Percentiles rank a stretch among this genome's conserved stretches.
Evolutionary conservation across 2,797 vertebrate genomes (phyloP).

Genomic region (Pelobates cultripes): DNA sequence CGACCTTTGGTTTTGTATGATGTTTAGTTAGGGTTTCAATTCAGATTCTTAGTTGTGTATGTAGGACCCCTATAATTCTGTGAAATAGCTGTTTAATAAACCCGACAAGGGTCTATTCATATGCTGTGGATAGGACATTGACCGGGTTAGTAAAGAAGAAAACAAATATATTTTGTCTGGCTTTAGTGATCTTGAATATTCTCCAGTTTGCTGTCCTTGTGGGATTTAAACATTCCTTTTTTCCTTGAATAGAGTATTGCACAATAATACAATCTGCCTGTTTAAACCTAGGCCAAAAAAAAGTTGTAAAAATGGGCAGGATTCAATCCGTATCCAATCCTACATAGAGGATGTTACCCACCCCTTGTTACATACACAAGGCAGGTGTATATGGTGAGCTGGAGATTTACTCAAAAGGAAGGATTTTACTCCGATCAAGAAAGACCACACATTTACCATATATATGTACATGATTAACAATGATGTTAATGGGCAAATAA

Average conservation of each 20-base stretch:
- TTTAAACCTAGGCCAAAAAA: background rate
- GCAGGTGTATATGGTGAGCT: background rate
- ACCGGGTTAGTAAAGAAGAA: background rate
- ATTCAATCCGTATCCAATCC: constrained; percentile 7
- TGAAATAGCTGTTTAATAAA: too few relatives aligned
- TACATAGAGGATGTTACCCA: background rate
- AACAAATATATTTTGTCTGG: background rate
- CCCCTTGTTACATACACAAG: constrained; percentile 2
- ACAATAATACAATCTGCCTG: constrained; percentile 10
- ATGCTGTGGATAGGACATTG: too few relatives aligned
- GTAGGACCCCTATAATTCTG: too few relatives aligned
- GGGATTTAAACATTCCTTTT: background rate
- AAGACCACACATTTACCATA: too few relatives aligned
- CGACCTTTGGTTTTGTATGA: too few relatives aligned
- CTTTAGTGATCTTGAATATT: background rate
- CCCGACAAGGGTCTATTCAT: too few relatives aligned
- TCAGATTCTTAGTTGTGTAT: too few relatives aligned
- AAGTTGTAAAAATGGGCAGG: background rate
- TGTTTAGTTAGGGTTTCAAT: too few relatives aligned
- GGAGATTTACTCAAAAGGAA: background rate
- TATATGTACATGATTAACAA: too few relatives aligned
- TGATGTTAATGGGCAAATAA: too few relatives aligned
- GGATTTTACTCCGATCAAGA: background rate
- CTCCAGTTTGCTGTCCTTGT: background rate
- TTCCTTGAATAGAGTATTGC: background rate